Evolutionary conservation across 1,140 invertebrate genomes (phyloP), one percentile per base, ranked within the genome.

Genomic region (Agrypnia vestita): DNA sequence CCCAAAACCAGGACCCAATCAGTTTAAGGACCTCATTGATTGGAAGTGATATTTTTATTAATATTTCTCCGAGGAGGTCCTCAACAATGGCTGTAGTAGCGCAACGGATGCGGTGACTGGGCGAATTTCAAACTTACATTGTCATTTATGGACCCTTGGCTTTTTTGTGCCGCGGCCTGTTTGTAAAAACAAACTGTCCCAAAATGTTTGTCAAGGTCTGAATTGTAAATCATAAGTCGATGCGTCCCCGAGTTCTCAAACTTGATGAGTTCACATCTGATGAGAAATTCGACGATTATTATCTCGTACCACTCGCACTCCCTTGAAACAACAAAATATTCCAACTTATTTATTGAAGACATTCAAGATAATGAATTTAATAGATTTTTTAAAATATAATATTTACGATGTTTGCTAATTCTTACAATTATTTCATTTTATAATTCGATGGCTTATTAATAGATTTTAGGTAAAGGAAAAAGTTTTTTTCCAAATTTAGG

Each of bases 41-140:
- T 59, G 55, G 55, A 59, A 35, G 55, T 59, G 55, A 59, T 59
- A 59, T 59, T 59, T 59, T 10, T 59, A 59, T 59, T 59, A 59
- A 59, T 59, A 59, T 3, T 8, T 59, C 55, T 59, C 55, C 55
- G 8, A 15, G 55, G 55, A 59, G 55, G 55, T 59, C 55, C 55
- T 0, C 21, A 59, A 59, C 55, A 59, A 59, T 59, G 55, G 53
- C 15, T 59, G 13, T 53, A 17, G 55, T 59, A 59, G 55, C 55
- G 11, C 15, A 11, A 21, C 55, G 55, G 55, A 59, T 59, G 55
- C 55, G 17, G 55, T 59, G 55, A 59, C 55, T 59, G 21, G 55
- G 55, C 55, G 55, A 59, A 59, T 59, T 59, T 59, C 15, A 59
- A 19, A 59, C 55, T n/a, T 19, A 19, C 55, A 59, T 59, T 59